Evolutionary conservation across 1,140 invertebrate genomes (phyloP), one percentile per base, ranked within the genome.

Genomic region (Gonioctena quinquepunctata): DNA sequence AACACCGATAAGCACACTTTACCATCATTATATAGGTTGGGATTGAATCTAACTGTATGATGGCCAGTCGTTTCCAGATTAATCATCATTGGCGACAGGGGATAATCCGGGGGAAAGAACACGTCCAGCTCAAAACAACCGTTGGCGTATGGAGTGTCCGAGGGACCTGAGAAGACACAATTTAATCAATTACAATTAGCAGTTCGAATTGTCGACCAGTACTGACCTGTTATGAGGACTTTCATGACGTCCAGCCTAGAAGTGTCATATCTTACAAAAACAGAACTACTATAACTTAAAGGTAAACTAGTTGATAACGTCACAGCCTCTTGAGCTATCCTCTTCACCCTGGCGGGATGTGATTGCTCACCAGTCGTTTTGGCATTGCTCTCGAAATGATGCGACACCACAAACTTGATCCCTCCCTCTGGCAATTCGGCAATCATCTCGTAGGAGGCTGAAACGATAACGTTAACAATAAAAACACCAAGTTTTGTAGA

Each of bases 21-120:
- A 59, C 96, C 96, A 85, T 98, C 96, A 85, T 96, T 96, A 84
- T 98, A 98, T 21, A 99, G 87, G 89, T 99, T 99, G 22, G 96
- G 96, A 87, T 99, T 99, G 83, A 99, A 99, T 71, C 96, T 89
- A 74, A 98, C 93, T 0, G 93, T 92, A 79, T 95, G 94, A 66
- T 95, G 92, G 23, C 96, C 96, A 2, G 96, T 98, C 8, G 96
- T 98, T 85, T 96, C 93, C 78, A 98, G 86, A 86, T 97, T 97
- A 76, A 97, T 95, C 76, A 93, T 87, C 91, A 94, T 92, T 6
- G 91, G 91, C 68, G 88, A 86, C 67, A 91, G 89, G 5, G 94
- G 94, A 84, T 96, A 96, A 78, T 95, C 93, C 11, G 91, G 89
- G 42, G 94, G 94, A 84, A 96, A 96, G 81, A 93, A 95, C n/a